phyloP scores from a whole-genome alignment of 2,888 invertebrate genomes.

The Asteroscopus sphinx region DNA sequence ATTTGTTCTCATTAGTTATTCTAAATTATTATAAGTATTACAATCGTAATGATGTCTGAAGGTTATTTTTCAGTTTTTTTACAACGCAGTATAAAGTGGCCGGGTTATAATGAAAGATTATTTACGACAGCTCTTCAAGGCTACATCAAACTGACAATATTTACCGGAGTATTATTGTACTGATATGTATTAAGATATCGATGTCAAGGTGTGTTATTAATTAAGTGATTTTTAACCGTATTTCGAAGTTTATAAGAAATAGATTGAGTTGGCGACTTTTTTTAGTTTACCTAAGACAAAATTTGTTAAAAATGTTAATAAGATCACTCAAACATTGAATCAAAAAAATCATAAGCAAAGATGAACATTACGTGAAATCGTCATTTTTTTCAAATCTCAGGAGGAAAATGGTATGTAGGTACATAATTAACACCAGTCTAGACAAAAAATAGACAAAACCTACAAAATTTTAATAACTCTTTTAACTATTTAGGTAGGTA shows the following conservation, averaged over 20 bases:
- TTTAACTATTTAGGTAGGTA: too few relatives aligned
- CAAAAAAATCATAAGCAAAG: too few relatives aligned
- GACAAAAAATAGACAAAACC: too few relatives aligned
- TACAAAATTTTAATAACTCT: too few relatives aligned
- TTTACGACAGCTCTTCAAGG: slow-evolving; percentile 70
- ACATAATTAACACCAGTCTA: too few relatives aligned
- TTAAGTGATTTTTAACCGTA: slow-evolving; percentile 58
- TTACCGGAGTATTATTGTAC: slow-evolving; percentile 67
- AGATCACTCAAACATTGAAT: slow-evolving; percentile 3
- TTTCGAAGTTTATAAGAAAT: slow-evolving; percentile 12
- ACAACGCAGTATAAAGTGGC: slow-evolving; percentile 46
- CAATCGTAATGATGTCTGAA: slow-evolving; percentile 46
- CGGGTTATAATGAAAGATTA: slow-evolving; percentile 47
- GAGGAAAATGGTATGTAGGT: too few relatives aligned
- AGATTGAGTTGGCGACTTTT: slow-evolving; percentile 1
- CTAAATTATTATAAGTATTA: slow-evolving; percentile 35
- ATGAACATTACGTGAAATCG: too few relatives aligned
- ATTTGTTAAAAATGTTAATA: background rate
- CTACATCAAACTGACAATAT: slow-evolving; percentile 68
- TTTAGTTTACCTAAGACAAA: background rate
- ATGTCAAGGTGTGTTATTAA: slow-evolving; percentile 69
- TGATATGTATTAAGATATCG: slow-evolving; percentile 69
- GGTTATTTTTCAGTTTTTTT: slow-evolving; percentile 47
- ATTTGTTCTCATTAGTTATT: slow-evolving; percentile 46
- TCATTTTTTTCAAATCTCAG: too few relatives aligned